Evolutionary conservation across 2,888 invertebrate genomes (phyloP).

Genomic region (Trachelus iudaicus): DNA sequence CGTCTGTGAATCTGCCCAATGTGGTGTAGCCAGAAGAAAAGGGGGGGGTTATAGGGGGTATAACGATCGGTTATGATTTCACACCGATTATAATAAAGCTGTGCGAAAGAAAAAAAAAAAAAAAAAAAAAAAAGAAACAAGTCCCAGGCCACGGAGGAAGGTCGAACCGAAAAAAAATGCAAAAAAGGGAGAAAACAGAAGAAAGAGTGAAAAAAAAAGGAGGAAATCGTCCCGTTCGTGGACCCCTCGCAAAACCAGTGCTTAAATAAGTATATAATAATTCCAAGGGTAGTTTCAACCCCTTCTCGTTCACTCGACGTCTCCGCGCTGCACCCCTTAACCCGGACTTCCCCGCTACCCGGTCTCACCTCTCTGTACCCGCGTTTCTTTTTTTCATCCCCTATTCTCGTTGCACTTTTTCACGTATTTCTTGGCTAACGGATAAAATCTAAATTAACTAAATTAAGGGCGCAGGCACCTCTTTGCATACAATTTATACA

Average conservation of each 20-base stretch:
- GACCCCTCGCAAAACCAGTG: conserved; percentile 39
- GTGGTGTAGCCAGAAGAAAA: neutral
- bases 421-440: conserved; percentile 51
- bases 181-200: conserved; percentile 23
- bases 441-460: conserved; percentile 67
- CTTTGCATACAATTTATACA: conserved; percentile 62
- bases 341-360: no score
- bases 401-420: conserved; percentile 25
- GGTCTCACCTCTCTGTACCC: neutral
- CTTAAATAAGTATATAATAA: conserved; percentile 67
- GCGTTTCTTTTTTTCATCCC: neutral
- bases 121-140: conserved; percentile 21
- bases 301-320: conserved; percentile 24
- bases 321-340: conserved; percentile 1
- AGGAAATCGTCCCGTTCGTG: conserved; percentile 46
- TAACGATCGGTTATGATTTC: conserved; percentile 65
- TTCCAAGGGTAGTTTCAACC: conserved; percentile 44
- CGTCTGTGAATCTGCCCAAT: conserved; percentile 26
- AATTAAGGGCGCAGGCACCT: conserved; percentile 60
- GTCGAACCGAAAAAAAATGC: conserved; percentile 21
- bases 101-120: conserved; percentile 8
- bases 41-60: conserved; percentile 3
- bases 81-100: conserved; percentile 64
- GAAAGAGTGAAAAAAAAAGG: conserved; percentile 28
- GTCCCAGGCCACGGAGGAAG: conserved; percentile 3